These are phyloP conservation scores for Macrosiphum euphorbiae DNA, from an alignment of 2,888 invertebrate genomes.

Conservation along the genomic window DNA sequence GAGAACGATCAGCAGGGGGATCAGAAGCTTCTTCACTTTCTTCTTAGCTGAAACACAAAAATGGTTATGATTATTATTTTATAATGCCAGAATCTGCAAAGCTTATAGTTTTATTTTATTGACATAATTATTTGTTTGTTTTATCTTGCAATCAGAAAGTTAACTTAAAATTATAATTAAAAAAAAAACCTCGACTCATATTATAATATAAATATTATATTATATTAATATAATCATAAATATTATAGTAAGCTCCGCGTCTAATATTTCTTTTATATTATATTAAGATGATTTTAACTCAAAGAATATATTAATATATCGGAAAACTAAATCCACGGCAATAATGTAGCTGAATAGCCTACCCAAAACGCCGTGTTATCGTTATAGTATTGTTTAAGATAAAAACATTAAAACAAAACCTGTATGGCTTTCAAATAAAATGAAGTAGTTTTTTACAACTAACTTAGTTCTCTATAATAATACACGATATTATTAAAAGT, in stretches of 20 bases:
- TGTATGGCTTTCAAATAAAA: background rate
- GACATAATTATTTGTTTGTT: background rate
- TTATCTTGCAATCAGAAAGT: background rate
- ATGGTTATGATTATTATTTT: background rate
- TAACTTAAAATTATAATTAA: too few relatives aligned
- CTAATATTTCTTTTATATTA: background rate
- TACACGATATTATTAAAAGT: too few relatives aligned
- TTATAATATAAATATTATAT: too few relatives aligned
- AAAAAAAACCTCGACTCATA: background rate
- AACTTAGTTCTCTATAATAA: background rate
- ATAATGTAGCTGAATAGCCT: background rate
- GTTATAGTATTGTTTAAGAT: background rate
- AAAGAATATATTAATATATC: background rate
- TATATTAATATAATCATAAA: background rate
- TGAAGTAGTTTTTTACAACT: background rate
- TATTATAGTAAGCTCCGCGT: background rate
- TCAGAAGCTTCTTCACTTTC: conserved; percentile 84
- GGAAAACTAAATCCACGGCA: background rate
- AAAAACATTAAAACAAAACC: background rate
- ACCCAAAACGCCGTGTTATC: background rate
- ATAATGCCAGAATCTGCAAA: background rate
- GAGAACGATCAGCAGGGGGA: conserved; percentile 84
- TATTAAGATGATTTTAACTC: background rate
- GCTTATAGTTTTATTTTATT: background rate
- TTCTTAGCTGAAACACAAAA: conserved; percentile 77